phyloP scores from a whole-genome alignment of 2,888 invertebrate genomes.

The Pelosia muscerda region DNA sequence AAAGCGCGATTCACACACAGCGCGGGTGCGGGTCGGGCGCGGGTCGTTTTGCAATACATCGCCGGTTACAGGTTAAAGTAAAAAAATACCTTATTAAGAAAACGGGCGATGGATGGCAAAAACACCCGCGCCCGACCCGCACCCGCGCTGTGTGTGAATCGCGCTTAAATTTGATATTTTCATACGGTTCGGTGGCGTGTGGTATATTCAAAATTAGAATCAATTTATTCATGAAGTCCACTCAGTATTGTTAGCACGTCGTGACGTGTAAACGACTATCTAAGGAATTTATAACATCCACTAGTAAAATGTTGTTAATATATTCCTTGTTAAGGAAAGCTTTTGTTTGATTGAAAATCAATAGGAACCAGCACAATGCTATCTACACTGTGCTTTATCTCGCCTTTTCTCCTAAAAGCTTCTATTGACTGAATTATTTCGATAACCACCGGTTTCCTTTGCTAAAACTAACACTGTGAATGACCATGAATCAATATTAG shows the following conservation, averaged over 20 bases:
- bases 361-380: not conserved
- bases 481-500: slow-evolving; percentile 60
- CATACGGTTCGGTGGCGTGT: not conserved
- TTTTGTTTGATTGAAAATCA: not conserved
- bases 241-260: not conserved
- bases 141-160: too few relatives aligned
- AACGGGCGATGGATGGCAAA: too few relatives aligned
- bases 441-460: slow-evolving; percentile 53
- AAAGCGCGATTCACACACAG: too few relatives aligned
- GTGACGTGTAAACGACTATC: too few relatives aligned
- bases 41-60: too few relatives aligned
- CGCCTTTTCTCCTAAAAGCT: slow-evolving; percentile 35
- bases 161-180: not conserved
- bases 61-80: too few relatives aligned
- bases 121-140: too few relatives aligned
- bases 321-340: not conserved
- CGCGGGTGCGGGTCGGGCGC: too few relatives aligned
- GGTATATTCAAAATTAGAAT: too few relatives aligned
- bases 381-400: slow-evolving; percentile 26
- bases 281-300: not conserved
- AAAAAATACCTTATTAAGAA: too few relatives aligned
- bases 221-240: too few relatives aligned
- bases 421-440: slow-evolving; percentile 45
- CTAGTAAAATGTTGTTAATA: not conserved
- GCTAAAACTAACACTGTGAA: slow-evolving; percentile 61